Percentiles rank a stretch among this genome's conserved stretches.
Evolutionary conservation across 92 coral and sea anemone species (phyloP).

Genomic region (Zoanthus solanderi): DNA sequence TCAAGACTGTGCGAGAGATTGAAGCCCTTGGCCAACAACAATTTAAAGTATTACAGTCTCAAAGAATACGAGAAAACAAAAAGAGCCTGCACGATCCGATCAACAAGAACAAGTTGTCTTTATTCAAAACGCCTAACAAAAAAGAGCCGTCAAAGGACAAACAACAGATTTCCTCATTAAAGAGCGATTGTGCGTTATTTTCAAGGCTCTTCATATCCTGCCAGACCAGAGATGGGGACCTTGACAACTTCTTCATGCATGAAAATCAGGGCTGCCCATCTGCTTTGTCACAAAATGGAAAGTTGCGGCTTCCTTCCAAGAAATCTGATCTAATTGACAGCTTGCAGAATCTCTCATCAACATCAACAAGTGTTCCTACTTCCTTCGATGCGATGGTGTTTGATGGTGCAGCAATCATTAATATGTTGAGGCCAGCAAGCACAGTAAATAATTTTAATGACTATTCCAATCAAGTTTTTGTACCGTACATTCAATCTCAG

Average conservation of each 20-base stretch:
- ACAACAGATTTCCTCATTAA: constrained; percentile 59
- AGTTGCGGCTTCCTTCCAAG: constrained; percentile 49
- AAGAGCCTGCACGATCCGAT: constrained; percentile 51
- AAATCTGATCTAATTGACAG: constrained; percentile 66
- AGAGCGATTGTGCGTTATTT: constrained; percentile 59
- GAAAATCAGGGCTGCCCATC: neutral
- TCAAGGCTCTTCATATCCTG: constrained; percentile 57
- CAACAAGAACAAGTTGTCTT: constrained; percentile 57
- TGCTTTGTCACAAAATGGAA: constrained; percentile 53
- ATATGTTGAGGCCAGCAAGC: constrained; percentile 55
- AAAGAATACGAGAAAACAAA: constrained; percentile 39
- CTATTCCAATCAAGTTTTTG: constrained; percentile 54
- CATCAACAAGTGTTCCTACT: constrained; percentile 10
- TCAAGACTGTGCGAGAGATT: too few relatives aligned
- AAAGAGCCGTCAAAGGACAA: constrained; percentile 53
- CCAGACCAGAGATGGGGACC: neutral
- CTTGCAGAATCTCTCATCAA: constrained; percentile 32
- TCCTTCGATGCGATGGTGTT: constrained; percentile 27
- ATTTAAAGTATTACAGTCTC: too few relatives aligned
- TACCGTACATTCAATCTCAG: constrained; percentile 61
- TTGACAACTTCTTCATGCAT: neutral
- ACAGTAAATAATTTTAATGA: constrained; percentile 57
- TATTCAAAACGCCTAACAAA: constrained; percentile 49
- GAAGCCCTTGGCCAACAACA: too few relatives aligned
- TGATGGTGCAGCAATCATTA: constrained; percentile 62